These are phyloP conservation scores for Brachionus manjavacas DNA, from an alignment of 1,140 invertebrate genomes.

Conservation along the genomic window DNA sequence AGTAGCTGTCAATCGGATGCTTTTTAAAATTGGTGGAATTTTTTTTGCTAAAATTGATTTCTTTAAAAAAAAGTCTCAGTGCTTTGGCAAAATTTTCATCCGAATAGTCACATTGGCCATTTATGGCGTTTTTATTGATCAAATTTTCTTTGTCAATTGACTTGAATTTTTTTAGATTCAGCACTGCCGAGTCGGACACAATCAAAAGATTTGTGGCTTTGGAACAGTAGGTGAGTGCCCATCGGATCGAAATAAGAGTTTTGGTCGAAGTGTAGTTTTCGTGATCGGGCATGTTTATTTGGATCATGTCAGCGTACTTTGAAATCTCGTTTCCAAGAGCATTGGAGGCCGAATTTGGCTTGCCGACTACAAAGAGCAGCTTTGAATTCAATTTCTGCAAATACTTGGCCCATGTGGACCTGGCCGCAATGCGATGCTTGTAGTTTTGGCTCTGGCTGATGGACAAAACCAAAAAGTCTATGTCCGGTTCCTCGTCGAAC, in stretches of 20 bases:
- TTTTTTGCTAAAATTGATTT: background rate
- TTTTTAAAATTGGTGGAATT: background rate
- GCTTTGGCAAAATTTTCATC: constrained; percentile 39
- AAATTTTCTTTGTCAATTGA: background rate
- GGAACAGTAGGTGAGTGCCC: constrained; percentile 31
- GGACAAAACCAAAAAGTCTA: background rate
- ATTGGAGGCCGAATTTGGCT: background rate
- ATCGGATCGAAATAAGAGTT: constrained; percentile 21
- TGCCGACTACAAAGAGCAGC: constrained; percentile 14
- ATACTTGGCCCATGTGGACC: constrained; percentile 31
- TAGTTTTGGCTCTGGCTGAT: background rate
- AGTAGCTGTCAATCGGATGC: background rate
- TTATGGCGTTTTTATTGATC: background rate
- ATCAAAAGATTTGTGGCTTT: background rate
- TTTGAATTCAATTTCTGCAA: constrained; percentile 29
- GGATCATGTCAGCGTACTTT: background rate
- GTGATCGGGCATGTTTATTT: constrained; percentile 39
- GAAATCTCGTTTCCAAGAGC: background rate
- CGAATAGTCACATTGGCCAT: constrained; percentile 19
- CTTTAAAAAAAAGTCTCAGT: constrained; percentile 26
- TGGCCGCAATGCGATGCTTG: background rate
- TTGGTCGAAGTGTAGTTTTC: constrained; percentile 23
- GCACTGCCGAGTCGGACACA: constrained; percentile 16
- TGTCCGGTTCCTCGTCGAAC: background rate
- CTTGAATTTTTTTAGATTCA: constrained; percentile 20